Evolutionary conservation across 2,888 invertebrate species (phyloP).

Genomic region (Tenthredo scrophulariae): DNA sequence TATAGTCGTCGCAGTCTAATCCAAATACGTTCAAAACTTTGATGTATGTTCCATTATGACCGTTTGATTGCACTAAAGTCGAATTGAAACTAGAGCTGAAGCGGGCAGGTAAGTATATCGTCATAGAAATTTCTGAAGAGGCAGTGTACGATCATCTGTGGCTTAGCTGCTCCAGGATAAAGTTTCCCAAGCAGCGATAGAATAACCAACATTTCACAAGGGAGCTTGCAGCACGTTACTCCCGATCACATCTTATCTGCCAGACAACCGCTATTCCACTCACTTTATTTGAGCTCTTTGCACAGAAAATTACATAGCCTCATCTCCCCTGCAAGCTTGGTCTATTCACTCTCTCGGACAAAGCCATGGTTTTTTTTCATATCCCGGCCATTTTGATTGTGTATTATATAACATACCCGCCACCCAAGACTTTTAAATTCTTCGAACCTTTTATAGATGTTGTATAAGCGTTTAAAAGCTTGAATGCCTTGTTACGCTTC

Average conservation of each 20-base stretch:
- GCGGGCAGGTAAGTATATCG: constrained; percentile 7
- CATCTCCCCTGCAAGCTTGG: background rate
- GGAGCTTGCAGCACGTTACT: constrained; percentile 11
- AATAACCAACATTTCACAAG: constrained; percentile 27
- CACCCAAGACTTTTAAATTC: background rate
- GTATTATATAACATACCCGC: background rate
- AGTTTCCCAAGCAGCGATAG: constrained; percentile 20
- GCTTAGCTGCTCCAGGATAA: constrained; percentile 19
- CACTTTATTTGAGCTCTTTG: constrained; percentile 28
- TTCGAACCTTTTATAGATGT: background rate
- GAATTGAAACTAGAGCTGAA: constrained; percentile 2
- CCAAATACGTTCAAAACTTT: constrained; percentile 5
- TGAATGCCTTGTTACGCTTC: background rate
- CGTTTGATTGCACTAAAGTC: constrained; percentile 11
- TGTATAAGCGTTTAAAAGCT: background rate
- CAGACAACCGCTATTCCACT: constrained; percentile 20
- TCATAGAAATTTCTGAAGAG: constrained; percentile 22
- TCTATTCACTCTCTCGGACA: background rate
- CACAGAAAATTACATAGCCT: constrained; percentile 22
- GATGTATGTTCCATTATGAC: constrained; percentile 15
- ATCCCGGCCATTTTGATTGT: background rate
- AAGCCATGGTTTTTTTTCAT: background rate
- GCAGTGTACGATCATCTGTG: constrained; percentile 16
- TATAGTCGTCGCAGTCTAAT: background rate
- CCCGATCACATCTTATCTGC: constrained; percentile 30